Base-by-base conservation (phyloP, 2,797 vertebrate genomes). In the Gadopsis marmoratus region DNA sequence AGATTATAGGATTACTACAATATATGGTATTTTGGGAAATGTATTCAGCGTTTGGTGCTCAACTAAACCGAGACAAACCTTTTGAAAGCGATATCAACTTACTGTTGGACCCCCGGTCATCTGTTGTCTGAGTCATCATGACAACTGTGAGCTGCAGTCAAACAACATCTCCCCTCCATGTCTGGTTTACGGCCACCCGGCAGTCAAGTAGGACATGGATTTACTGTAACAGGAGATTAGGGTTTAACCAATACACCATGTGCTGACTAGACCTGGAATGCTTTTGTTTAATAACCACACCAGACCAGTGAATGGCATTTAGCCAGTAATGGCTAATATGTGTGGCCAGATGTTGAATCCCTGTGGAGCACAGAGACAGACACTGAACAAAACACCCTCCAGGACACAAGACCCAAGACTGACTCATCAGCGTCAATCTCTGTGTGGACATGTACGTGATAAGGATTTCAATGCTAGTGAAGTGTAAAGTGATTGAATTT, bases 171-270 rank as follows among this genome's bases (percentile, higher is more conserved):
- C 59, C 54, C 72, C 58, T 71, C 31, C 53, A 35, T 70, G 71
- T 81, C 63, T 65, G 84, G 66, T 82, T 90, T 71, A 75, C 31
- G 41, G 81, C 85, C 76, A 64, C 79, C 81, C 75, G 59, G 77
- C 29, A 76, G 77, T 86, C 80, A 83, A 82, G 86, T 79, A 85
- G 83, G 80, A 86, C 81, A 84, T 68, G 76, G 63, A 81, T 88
- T 89, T 89, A 91, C 89, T 76, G 89, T 91, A 91, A 92, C 81
- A 64, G 72, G 56, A 81, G 79, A 90, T 86, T 76, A 78, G 41
- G 47, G 17, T 26, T 85, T 88, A 79, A 84, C 78, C 66, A 69
- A 45, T 84, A 48, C 69, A 82, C 68, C 80, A 82, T 82, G 82
- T 84, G 85, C 78, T 76, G 61, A 35, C 56, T 41, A 61, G 69